Evolutionary conservation across 2,888 invertebrate genomes (phyloP).

Genomic region (Tuberolachnus salignus): DNA sequence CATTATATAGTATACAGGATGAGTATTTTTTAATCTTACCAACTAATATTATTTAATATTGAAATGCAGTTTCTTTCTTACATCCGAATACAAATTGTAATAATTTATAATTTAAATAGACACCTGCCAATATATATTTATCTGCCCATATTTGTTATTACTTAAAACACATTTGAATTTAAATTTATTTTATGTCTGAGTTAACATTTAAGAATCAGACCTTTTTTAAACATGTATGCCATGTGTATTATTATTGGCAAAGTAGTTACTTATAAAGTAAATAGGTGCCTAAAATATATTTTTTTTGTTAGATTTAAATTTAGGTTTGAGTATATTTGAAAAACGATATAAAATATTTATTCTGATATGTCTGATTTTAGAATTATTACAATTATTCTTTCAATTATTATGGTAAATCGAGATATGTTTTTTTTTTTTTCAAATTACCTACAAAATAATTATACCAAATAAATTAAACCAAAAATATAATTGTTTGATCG

Average conservation of each 20-base stretch:
- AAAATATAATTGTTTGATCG: background rate
- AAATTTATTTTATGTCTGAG: too few relatives aligned
- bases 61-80: background rate
- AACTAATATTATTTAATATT: background rate
- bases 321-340: too few relatives aligned
- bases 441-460: background rate
- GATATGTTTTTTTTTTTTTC: too few relatives aligned
- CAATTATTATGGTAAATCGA: background rate
- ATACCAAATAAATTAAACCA: background rate
- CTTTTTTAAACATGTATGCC: too few relatives aligned
- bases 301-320: too few relatives aligned
- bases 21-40: too few relatives aligned
- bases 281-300: background rate
- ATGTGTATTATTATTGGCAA: background rate
- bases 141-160: background rate
- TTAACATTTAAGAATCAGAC: too few relatives aligned
- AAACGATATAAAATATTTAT: background rate
- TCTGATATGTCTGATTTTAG: background rate
- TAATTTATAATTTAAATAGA: background rate
- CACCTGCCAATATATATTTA: too few relatives aligned
- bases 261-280: background rate
- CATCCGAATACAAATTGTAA: background rate
- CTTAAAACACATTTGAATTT: background rate
- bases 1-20: background rate
- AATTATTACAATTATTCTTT: background rate